Evolutionary conservation across 2,113 vertebrate species (phyloP).

Genomic region (Helogale parvula): DNA sequence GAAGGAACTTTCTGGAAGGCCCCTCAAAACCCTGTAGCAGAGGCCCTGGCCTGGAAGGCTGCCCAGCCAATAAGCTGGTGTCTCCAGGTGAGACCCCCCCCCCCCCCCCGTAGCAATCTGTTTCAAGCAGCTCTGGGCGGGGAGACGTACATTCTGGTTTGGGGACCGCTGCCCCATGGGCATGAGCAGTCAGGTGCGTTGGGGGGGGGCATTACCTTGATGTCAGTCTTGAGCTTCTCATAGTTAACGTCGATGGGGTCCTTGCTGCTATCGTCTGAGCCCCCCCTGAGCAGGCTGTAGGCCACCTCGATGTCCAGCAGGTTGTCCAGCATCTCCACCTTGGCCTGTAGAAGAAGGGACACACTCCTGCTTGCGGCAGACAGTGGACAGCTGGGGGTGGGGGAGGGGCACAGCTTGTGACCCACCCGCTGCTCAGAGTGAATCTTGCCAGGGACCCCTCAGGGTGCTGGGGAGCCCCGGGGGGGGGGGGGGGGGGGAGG

Average conservation of each 20-base stretch:
- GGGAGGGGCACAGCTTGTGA: too few relatives aligned
- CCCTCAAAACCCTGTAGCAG: neutral
- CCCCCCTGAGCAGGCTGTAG: slow-evolving; percentile 96
- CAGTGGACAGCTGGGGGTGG: too few relatives aligned
- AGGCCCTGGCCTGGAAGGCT: neutral
- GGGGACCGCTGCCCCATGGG: neutral
- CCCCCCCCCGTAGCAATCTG: fast-evolving
- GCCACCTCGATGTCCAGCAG: slow-evolving; percentile 98
- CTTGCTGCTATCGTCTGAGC: slow-evolving; percentile 93
- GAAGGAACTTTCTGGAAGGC: neutral
- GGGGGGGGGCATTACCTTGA: slow-evolving; percentile 88
- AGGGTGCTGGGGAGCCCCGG: neutral
- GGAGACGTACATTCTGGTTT: fast-evolving
- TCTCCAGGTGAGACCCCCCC: neutral
- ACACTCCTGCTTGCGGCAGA: neutral
- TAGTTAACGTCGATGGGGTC: slow-evolving; percentile 99
- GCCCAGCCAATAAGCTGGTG: neutral
- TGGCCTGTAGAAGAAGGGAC: slow-evolving; percentile 86
- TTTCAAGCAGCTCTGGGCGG: neutral
- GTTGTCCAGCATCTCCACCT: slow-evolving; percentile 99
- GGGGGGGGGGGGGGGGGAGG: neutral
- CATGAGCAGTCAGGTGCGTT: neutral
- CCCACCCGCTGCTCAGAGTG: fast-evolving
- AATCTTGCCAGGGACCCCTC: neutral
- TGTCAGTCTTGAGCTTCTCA: slow-evolving; percentile 96